Base-by-base conservation (phyloP, 2,888 invertebrate genomes). In the Pterostichus niger region DNA sequence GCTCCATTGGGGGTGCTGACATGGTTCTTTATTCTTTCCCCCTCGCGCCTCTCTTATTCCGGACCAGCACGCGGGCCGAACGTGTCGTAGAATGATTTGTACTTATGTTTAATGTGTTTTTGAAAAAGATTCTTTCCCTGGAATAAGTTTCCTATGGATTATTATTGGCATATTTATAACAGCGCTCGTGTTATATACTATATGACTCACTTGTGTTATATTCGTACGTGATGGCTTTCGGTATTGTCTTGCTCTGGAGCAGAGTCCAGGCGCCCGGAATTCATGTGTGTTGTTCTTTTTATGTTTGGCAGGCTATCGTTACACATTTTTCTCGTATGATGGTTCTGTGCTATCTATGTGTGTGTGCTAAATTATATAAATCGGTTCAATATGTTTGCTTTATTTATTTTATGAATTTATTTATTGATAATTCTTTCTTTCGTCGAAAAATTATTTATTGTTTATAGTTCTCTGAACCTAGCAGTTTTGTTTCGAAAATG, bases 61-160 rank as follows among this genome's bases (percentile, higher is more conserved):
- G 17, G 17, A 2, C 59, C 56, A 15, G 78, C 35, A 6, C 56
- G 11, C 44, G 56, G 35, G 15, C 76, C 46, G 81, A 17, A 81
- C 73, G 81, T 81, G 81, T 81, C 81, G n/a, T 5, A 40, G 73
- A 81, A 81, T 81, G 81, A 81, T 81, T 81, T 81, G 81, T 81
- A 81, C 81, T 81, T 81, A 81, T 81, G 81, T 81, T 81, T 81
- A 81, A 81, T 81, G 81, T 81, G 81, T 81, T 81, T 81, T 81
- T 81, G 73, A 81, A 81, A 81, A 81, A 73, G 81, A 81, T 81
- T 81, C 71, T 56, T 81, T 54, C 61, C 40, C 33, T 10, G 10
- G 81, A 81, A 81, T 81, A 81, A 73, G 73, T 81, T 81, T 56
- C 24, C 24, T 81, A 73, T 81, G 73, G 81, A 73, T 73, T 81